Conservation (phyloP, 1,140 invertebrate genomes). For the Tribolium madens region DNA sequence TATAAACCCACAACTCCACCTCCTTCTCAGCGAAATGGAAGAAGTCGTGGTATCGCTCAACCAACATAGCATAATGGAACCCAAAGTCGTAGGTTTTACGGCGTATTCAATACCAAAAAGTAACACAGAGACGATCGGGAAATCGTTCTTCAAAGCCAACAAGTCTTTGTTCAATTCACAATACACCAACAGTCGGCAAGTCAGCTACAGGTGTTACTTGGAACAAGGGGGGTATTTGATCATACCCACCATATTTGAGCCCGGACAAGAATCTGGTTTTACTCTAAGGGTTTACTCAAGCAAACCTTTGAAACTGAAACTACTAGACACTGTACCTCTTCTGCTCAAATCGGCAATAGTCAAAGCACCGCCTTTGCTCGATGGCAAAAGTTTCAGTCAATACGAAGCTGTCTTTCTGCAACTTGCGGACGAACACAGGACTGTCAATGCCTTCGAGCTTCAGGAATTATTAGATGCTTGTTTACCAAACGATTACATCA, state of each 20-base stretch:
- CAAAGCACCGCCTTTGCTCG: slow-evolving; percentile 75
- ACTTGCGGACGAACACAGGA: slow-evolving; percentile 87
- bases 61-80: slow-evolving; percentile 92
- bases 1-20: slow-evolving; percentile 90
- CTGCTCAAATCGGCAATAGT: slow-evolving; percentile 80
- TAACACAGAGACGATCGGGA: slow-evolving; percentile 75
- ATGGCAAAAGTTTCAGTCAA: slow-evolving; percentile 83
- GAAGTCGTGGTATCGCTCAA: slow-evolving; percentile 89
- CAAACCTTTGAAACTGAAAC: slow-evolving; percentile 85
- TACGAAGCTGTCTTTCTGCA: slow-evolving; percentile 93
- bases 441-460: slow-evolving; percentile 91
- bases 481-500: slow-evolving; percentile 95
- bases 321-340: slow-evolving; percentile 81
- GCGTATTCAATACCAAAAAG: slow-evolving; percentile 83
- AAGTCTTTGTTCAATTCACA: slow-evolving; percentile 91
- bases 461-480: slow-evolving; percentile 92
- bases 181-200: slow-evolving; percentile 92
- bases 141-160: slow-evolving; percentile 87
- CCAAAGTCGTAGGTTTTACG: slow-evolving; percentile 94
- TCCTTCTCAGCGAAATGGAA: slow-evolving; percentile 85
- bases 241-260: slow-evolving; percentile 92
- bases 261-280: slow-evolving; percentile 89
- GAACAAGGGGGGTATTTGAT: slow-evolving; percentile 88
- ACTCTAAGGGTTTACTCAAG: slow-evolving; percentile 85
- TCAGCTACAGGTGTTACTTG: slow-evolving; percentile 81